Conservation (phyloP, 1,140 invertebrate genomes). For the Nautilus pompilius region DNA sequence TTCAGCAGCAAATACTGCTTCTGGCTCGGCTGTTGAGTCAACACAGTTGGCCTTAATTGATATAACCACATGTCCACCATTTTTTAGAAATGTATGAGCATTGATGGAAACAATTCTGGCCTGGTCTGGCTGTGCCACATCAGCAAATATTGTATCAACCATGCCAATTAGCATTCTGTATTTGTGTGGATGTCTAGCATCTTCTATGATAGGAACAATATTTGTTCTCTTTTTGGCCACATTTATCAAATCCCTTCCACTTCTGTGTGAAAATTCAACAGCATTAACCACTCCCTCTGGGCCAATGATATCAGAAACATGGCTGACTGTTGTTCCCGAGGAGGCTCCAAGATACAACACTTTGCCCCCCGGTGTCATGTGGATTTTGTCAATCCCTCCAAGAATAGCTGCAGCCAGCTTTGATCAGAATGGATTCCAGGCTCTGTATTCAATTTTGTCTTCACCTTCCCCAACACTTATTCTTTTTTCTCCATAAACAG, state of each 20-base stretch:
- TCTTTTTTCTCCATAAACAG: constrained; percentile 98
- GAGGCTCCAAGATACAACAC: constrained; percentile 98
- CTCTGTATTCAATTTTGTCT: constrained; percentile 94
- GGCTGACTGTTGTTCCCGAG: constrained; percentile 98
- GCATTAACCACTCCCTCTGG: constrained; percentile 99
- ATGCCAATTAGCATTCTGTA: constrained; percentile 91
- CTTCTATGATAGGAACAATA: constrained; percentile 99
- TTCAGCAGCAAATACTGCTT: constrained; percentile 96
- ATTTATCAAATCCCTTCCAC: constrained; percentile 91
- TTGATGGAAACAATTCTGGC: constrained; percentile 96
- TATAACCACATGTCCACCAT: constrained; percentile 96
- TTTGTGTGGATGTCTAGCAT: constrained; percentile 97
- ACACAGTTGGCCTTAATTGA: constrained; percentile 99
- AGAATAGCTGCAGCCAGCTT: constrained; percentile 97
- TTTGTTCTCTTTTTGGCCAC: constrained; percentile 98
- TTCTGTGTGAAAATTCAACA: constrained; percentile 97
- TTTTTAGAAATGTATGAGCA: constrained; percentile 94
- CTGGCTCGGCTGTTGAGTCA: constrained; percentile 95
- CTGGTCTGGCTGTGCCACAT: constrained; percentile 98
- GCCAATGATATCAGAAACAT: constrained; percentile 97
- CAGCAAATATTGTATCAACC: constrained; percentile 71
- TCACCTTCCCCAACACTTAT: constrained; percentile 83
- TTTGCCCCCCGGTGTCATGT: constrained; percentile 93
- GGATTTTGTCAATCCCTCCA: constrained; percentile 94
- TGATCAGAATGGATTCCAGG: constrained; percentile 99